Base-by-base conservation (phyloP, 2,888 invertebrate genomes). In the Prosopocoilus inquinatus region DNA sequence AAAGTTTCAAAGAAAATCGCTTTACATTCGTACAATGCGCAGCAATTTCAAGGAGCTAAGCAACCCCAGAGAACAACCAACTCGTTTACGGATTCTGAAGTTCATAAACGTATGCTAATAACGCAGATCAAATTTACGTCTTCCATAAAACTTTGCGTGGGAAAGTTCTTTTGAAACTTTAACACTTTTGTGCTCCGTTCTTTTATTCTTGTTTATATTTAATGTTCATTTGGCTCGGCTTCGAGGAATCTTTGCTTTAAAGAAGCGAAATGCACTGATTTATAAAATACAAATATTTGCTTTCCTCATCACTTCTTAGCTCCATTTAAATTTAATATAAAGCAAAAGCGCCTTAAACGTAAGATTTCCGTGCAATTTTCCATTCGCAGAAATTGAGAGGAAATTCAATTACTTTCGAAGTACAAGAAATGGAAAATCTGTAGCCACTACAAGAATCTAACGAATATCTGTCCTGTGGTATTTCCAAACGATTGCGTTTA, bases 91-190 rank as follows among this genome's bases (percentile, higher is more conserved):
- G 60, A 65, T 64, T 62, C 63, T 60, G 59, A 65, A 65, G 61
- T 65, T 65, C 63, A 64, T 65, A 65, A 65, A 62, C 65, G 62
- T 65, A 65, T 65, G 65, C 63, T 65, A 65, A 65, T 65, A 65
- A 62, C 55, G 53, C 58, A 60, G 63, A 65, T 65, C 63, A 62
- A 62, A 65, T 65, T 65, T 65, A 64, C 61, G 63, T 58, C 62
- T 59, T 55, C 58, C 58, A 60, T 62, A 61, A 65, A 62, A 65
- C 58, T 65, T 65, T 63, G 58, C 60, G 60, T 54, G 61, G 56
- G 60, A 61, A 60, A 60, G 57, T 59, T 62, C 55, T 57, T 60
- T 51, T 43, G 54, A 33, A 44, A 54, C 62, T 63, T 63, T 62
- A 58, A 59, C 64, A 61, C 61, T 64, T 59, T 58, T 56, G 58